These are phyloP conservation scores for Drosophila burlai DNA, from an alignment of 1,140 invertebrate species.

Conservation along the genomic window DNA sequence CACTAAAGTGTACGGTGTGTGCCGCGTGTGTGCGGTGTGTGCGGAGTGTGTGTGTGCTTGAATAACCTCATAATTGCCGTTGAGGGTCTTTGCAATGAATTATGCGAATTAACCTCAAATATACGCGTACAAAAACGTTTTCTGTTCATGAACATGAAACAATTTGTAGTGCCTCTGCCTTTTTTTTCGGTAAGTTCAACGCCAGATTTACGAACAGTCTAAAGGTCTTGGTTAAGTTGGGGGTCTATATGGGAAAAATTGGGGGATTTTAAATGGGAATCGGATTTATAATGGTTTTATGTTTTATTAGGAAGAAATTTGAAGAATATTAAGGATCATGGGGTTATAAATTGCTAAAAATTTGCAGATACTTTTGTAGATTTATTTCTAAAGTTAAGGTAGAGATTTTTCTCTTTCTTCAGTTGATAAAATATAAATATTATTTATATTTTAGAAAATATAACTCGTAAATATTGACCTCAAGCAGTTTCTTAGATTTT, in stretches of 20 bases:
- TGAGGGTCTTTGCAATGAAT: slow-evolving; percentile 83
- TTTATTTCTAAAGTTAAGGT: background rate
- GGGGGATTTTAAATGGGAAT: background rate
- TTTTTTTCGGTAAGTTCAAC: slow-evolving; percentile 55
- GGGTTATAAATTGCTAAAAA: background rate
- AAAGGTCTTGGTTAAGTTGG: slow-evolving; percentile 17
- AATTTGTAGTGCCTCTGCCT: slow-evolving; percentile 27
- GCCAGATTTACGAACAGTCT: background rate
- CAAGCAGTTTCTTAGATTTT: background rate
- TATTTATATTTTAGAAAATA: background rate
- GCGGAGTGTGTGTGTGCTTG: slow-evolving; percentile 34
- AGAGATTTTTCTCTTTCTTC: no score
- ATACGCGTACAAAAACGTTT: slow-evolving; percentile 50
- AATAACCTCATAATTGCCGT: slow-evolving; percentile 83
- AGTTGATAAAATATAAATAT: background rate
- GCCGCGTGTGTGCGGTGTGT: background rate
- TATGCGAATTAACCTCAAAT: slow-evolving; percentile 83
- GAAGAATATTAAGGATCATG: background rate
- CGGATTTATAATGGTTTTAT: no score
- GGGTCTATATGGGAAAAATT: background rate
- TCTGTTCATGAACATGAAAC: slow-evolving; percentile 66
- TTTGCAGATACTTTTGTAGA: background rate
- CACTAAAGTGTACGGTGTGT: background rate
- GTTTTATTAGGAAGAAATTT: background rate
- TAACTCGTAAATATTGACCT: background rate